Conservation (phyloP, 2,888 invertebrate species). For the Bhutanitis thaidina region DNA sequence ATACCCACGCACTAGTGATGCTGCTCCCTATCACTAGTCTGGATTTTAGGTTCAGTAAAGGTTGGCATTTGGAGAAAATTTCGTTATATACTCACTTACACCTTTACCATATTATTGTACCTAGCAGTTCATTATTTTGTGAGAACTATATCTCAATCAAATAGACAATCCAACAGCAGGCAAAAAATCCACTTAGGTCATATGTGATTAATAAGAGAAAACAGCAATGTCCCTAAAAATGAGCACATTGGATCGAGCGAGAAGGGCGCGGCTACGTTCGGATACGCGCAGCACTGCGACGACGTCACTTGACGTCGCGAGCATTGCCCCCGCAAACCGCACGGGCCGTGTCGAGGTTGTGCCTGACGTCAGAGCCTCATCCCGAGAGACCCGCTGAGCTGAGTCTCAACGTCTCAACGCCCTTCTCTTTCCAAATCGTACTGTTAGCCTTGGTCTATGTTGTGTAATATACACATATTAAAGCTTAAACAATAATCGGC, state of each 20-base stretch:
- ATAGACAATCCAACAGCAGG: too few relatives aligned
- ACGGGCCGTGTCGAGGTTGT: constrained; percentile 32
- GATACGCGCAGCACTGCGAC: constrained; percentile 28
- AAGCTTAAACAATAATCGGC: too few relatives aligned
- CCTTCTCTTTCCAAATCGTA: constrained; percentile 22
- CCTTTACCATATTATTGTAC: too few relatives aligned
- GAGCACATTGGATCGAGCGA: not conserved
- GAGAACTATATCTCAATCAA: too few relatives aligned
- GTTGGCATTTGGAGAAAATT: too few relatives aligned
- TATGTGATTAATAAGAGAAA: not conserved
- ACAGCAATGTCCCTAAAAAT: not conserved
- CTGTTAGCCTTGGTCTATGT: not conserved
- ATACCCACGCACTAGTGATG: too few relatives aligned
- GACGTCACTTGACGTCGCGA: constrained; percentile 48
- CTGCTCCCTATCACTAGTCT: too few relatives aligned
- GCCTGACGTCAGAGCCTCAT: constrained; percentile 43
- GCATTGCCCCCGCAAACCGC: constrained; percentile 49
- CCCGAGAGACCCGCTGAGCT: constrained; percentile 27
- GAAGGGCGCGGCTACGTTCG: constrained; percentile 19
- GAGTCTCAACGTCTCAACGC: constrained; percentile 8
- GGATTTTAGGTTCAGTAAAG: too few relatives aligned
- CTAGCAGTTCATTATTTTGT: too few relatives aligned
- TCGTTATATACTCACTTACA: too few relatives aligned
- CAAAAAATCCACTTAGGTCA: too few relatives aligned
- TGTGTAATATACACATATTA: not conserved